phyloP scores from a whole-genome alignment of 2,888 invertebrate species.

The Lobophora halterata region DNA sequence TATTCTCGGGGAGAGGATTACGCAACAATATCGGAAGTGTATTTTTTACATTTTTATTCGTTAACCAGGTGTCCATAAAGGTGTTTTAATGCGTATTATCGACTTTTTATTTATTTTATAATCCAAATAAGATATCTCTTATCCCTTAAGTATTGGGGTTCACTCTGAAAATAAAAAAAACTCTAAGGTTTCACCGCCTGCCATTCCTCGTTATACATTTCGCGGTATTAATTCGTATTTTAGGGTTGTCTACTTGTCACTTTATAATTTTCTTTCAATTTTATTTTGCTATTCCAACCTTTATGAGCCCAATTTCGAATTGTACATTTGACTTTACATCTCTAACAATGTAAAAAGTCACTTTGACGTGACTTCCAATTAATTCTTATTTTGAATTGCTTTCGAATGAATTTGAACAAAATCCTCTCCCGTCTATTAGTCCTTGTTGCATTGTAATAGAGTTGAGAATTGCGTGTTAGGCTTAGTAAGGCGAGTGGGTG shows the following conservation, averaged over 20 bases:
- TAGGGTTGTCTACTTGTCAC: too few species aligned
- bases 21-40: conserved; percentile 65
- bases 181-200: too few species aligned
- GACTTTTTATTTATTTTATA: conserved; percentile 51
- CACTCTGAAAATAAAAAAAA: conserved; percentile 18
- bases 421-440: conserved; percentile 10
- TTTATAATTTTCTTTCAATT: too few species aligned
- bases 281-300: conserved; percentile 1
- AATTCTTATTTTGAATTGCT: conserved; percentile 54
- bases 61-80: conserved; percentile 64
- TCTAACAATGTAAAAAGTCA: conserved; percentile 41
- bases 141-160: conserved; percentile 35
- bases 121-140: conserved; percentile 59
- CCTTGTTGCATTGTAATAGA: conserved; percentile 31
- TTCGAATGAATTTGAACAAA: conserved; percentile 44
- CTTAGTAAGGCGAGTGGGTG: conserved; percentile 12
- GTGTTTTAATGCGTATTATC: conserved; percentile 71
- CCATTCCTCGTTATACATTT: too few species aligned
- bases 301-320: conserved; percentile 12
- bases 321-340: conserved; percentile 27
- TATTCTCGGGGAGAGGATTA: conserved; percentile 68
- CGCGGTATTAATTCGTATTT: too few species aligned
- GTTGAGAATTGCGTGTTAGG: conserved; percentile 15
- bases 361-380: conserved; percentile 56
- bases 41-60: conserved; percentile 47